Evolutionary conservation across 2,113 vertebrate species (phyloP), one percentile per base, ranked within the genome.

Genomic region (Colistium nudipinnis): DNA sequence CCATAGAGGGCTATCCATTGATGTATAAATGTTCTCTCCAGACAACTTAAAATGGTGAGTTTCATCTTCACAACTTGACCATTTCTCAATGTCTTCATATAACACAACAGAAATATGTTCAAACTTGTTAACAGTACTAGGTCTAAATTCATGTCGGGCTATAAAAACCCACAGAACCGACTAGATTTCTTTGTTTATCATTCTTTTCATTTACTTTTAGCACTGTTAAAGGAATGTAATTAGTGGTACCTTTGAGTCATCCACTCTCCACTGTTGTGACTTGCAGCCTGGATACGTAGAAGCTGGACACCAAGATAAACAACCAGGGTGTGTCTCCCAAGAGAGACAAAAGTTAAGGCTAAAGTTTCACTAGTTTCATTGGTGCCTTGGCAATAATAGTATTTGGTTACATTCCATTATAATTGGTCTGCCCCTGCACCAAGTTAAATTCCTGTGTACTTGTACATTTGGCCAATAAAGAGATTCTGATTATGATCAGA

Each of bases 211-310:
- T 24, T 24, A 20, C 20, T 22, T 24, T 55, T 3, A 17, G 33
- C 12, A 0, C 12, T 10, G 6, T n/a, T 2, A 14, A 28, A 43
- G 41, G 36, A 25, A 39, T 25, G 13, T 14, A 7, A 61, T 55
- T 8, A 53, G 14, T 20, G 31, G 38, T 16, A 64, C 49, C 33
- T 22, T 47, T 74, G 64, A 79, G 59, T 71, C 67, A 64, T 56
- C 36, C 5, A 41, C 33, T 55, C n/a, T 79, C 44, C 59, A 39
- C 6, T 24, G 13, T 61, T 67, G 68, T 48, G 28, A 25, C 39
- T 51, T 35, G 31, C 20, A 63, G 54, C 4, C 48, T 11, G 2
- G 17, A 63, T 30, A 4, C 2, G 59, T 27, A 4, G 14, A 33
- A 62, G 17, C n/a, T 51, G 19, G 17, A 49, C 4, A 17, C 3